phyloP scores from a whole-genome alignment of 2,888 invertebrate genomes.

The Chaetogeoica ovagalla region DNA sequence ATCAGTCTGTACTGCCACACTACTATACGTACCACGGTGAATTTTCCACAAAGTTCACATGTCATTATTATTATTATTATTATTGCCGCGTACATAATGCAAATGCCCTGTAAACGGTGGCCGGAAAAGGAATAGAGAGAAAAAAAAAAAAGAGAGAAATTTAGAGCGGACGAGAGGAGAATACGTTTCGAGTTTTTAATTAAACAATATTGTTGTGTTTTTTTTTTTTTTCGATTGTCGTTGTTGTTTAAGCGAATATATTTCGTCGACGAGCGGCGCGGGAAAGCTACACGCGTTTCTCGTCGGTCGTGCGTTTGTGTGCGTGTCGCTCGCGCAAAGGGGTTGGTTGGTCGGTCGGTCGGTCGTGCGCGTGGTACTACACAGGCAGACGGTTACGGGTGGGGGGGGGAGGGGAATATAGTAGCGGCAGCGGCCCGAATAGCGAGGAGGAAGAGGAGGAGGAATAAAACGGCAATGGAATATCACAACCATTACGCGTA shows the following conservation, averaged over 20 bases:
- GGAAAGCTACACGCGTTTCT: background rate
- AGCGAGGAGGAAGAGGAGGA: slow-evolving; percentile 24
- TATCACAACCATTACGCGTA: too few relatives aligned
- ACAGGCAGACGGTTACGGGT: too few relatives aligned
- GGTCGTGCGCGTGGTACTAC: background rate
- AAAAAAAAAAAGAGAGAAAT: background rate
- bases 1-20: too few relatives aligned
- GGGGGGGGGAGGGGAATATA: too few relatives aligned
- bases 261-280: background rate
- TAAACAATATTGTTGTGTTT: slow-evolving; percentile 39
- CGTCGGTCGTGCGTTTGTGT: too few relatives aligned
- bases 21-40: too few relatives aligned
- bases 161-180: background rate
- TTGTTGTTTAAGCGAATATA: slow-evolving; percentile 26
- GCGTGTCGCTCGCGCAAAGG: background rate
- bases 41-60: too few relatives aligned
- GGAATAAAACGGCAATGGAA: slow-evolving; percentile 14
- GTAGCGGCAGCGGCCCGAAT: background rate
- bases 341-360: background rate
- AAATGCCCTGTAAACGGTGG: too few relatives aligned
- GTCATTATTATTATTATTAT: too few relatives aligned
- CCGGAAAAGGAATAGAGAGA: too few relatives aligned
- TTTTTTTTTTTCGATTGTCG: background rate
- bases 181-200: slow-evolving; percentile 46
- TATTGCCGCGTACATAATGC: too few relatives aligned